Conservation (phyloP, 2,797 vertebrate species). For the Syngnathus rostellatus region DNA sequence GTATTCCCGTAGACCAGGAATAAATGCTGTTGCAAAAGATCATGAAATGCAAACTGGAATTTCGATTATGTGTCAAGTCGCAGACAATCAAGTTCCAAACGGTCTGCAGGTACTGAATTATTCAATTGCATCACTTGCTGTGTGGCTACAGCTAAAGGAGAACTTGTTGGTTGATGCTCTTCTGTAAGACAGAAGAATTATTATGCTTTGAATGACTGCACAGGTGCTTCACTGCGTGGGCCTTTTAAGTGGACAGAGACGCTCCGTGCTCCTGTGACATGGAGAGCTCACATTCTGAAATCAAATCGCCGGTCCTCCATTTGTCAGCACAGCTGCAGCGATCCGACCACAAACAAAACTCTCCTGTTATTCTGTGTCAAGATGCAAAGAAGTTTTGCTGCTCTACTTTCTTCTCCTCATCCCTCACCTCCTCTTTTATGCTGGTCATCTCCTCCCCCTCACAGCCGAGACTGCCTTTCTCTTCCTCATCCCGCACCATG, state of each 20-base stretch:
- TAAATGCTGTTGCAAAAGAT: no score
- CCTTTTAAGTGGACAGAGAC: conserved; percentile 5
- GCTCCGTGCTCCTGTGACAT: conserved; percentile 27
- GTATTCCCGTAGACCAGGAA: no score
- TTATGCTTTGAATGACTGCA: conserved; percentile 26
- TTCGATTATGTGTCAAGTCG: neutral
- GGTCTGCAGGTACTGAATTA: neutral
- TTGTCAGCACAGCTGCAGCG: neutral
- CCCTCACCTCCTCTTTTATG: conserved; percentile 75
- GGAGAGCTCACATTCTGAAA: conserved; percentile 32
- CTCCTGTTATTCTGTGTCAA: conserved; percentile 24
- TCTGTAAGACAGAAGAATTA: neutral
- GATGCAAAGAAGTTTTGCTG: conserved; percentile 41
- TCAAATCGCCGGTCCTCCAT: conserved; percentile 35
- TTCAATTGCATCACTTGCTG: neutral
- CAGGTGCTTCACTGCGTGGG: neutral
- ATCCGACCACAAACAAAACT: conserved; percentile 21
- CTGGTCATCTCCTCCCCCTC: conserved; percentile 66
- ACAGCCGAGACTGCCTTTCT: conserved; percentile 60
- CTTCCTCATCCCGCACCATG: conserved; percentile 65
- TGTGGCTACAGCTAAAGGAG: neutral
- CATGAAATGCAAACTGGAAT: neutral
- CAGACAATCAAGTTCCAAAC: neutral
- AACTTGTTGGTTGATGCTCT: neutral
- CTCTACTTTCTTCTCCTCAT: conserved; percentile 54